Evolutionary conservation across 1,140 invertebrate genomes (phyloP), one percentile per base, ranked within the genome.

Genomic region (Gryon sp.): DNA sequence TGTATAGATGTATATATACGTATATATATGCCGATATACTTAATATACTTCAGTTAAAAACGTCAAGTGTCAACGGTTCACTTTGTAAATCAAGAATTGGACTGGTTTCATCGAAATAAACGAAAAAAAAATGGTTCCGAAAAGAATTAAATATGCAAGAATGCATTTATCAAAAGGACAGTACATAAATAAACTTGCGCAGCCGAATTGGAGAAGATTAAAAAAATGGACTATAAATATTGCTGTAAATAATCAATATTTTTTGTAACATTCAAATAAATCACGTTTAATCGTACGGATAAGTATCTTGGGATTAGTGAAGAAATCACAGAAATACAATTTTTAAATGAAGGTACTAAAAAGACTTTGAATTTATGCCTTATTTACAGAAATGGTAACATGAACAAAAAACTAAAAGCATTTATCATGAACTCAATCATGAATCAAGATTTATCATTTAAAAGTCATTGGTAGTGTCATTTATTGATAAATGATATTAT

Each of bases 71-170:
- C 24, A 41, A 45, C 20, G 55, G 7, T 4, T 24, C 34, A 48
- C 57, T 46, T 52, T 62, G 32, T 38, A 62, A 68, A 52, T 74
- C 36, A 45, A 43, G 12, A 66, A 15, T 45, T 36, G 28, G 41
- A 55, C 4, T 2, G 14, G 50, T 38, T 62, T 18, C 24, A 59
- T n/a, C n/a, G n/a, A n/a, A n/a, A n/a, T 32, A 28, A 30, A 12
- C 11, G 11, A 16, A 16, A 43, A 40, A 72, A 80, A 78, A 72
- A 86, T 83, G 82, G 32, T 79, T 22, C 79, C 74, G 7, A 76
- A 75, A 48, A 83, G 80, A 76, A 68, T 87, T 46, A 86, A 83
- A 80, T 86, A 86, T 66, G 85, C 83, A 19, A 78, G 78, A 60
- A 74, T 76, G 53, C 86, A 87, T 80, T 76, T 87, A 26, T 82